These are phyloP conservation scores for Melozone crissalis DNA, from an alignment of 2,113 vertebrate genomes.

Conservation along the genomic window DNA sequence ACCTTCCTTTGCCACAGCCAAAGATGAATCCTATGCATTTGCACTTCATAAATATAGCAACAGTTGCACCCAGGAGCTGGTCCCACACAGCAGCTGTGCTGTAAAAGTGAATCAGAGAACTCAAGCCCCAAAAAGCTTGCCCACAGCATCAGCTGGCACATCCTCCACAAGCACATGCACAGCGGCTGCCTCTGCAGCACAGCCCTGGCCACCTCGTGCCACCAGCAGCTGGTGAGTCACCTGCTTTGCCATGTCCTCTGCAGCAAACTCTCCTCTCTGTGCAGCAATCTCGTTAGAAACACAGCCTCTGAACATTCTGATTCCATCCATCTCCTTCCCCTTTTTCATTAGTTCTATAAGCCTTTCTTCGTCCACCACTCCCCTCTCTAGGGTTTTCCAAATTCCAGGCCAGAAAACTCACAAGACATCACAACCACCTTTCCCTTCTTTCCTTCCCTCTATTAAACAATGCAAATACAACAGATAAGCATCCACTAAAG, in stretches of 20 bases:
- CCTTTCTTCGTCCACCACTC: too few species aligned
- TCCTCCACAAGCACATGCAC: background rate
- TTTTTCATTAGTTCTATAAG: background rate
- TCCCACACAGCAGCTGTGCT: conserved; percentile 72
- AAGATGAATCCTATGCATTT: background rate
- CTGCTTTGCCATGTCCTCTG: background rate
- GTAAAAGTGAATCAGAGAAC: conserved; percentile 60
- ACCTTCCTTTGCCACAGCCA: background rate
- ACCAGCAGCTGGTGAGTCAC: background rate
- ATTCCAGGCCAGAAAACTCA: background rate
- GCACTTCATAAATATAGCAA: conserved; percentile 30
- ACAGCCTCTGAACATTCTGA: background rate
- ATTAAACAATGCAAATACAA: fast-evolving
- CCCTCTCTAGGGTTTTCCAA: background rate
- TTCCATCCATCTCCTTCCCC: background rate
- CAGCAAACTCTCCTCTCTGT: background rate
- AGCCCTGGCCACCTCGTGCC: background rate
- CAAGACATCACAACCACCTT: background rate
- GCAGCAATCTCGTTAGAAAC: background rate
- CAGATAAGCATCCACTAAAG: too few species aligned
- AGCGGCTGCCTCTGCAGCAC: background rate
- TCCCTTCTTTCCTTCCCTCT: background rate
- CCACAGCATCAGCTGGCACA: conserved; percentile 31
- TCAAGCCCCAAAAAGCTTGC: conserved; percentile 12
- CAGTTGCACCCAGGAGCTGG: background rate